Evolutionary conservation across 2,888 invertebrate species (phyloP), one percentile per base, ranked within the genome.

Genomic region (Cheilosia soror): DNA sequence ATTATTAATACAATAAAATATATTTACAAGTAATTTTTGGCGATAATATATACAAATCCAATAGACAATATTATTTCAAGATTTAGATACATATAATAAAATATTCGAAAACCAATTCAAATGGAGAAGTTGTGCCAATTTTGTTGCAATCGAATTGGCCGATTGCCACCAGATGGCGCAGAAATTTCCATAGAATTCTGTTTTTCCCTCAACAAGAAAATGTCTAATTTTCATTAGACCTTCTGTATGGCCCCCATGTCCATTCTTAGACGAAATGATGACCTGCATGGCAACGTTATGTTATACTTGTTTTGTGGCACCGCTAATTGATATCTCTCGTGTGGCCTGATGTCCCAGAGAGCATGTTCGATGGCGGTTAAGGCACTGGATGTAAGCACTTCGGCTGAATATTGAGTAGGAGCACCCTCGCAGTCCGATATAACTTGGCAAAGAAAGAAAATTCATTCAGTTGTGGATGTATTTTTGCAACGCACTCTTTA

Each of bases 371-470:
- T 93, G 25, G 94, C 93, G 88, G 93, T 94, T 87, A 95, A 91
- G 2, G 95, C 95, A 89, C 93, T 93, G 87, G 93, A 93, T 31
- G 94, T 94, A 4, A 95, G 93, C 5, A 95, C 94, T 89, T 94
- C 94, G 40, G 94, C 94, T 90, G 94, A 94, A 91, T 95, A 95
- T 88, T 94, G 94, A 0, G 94, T 94, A 55, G 95, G 94, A 88
- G 94, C 94, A 93, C 94, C 94, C 92, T 94, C 87, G 92, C 93
- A 85, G 92, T 90, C 90, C n/a, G 91, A 88, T 72, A 90, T 89
- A 82, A 89, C 90, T 90, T 80, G 49, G 44, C 51, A 76, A 25
- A 15, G 0, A 25, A 53, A 57, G 13, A 51, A 27, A 47, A 51
- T 6, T 49, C 2, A 73, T 51, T 51, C 25, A 15, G 58, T 44